Conservation (phyloP, 2,797 vertebrate genomes). For the Morelia viridis region DNA sequence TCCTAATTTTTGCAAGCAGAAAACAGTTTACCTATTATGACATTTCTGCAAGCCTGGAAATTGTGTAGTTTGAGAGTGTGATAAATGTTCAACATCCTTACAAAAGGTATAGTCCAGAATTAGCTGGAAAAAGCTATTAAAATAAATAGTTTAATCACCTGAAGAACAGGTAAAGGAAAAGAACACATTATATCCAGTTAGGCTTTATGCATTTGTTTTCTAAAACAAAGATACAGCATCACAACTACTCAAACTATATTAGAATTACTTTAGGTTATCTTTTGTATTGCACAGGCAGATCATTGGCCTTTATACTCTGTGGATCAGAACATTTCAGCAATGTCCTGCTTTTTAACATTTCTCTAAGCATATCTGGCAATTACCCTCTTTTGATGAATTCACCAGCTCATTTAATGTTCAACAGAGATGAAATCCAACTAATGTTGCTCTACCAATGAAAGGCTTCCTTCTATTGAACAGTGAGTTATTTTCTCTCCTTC, state of each 20-base stretch:
- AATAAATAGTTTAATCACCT: background rate
- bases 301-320: conserved; percentile 16
- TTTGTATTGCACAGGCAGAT: conserved; percentile 44
- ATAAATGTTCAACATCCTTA: background rate
- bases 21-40: no score
- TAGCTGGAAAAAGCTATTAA: background rate
- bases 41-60: background rate
- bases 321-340: background rate
- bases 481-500: background rate
- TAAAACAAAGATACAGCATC: conserved; percentile 18
- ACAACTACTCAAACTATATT: conserved; percentile 30
- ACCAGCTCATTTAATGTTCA: background rate
- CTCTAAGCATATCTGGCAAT: background rate
- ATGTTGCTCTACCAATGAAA: background rate
- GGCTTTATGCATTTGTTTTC: conserved; percentile 22
- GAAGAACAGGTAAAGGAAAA: background rate
- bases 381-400: background rate
- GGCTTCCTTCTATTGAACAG: background rate
- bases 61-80: background rate
- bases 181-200: background rate
- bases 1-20: background rate
- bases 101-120: background rate
- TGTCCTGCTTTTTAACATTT: conserved; percentile 22
- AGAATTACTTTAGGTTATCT: conserved; percentile 49
- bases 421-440: background rate